phyloP scores from a whole-genome alignment of 2,888 invertebrate species.

The Polyommatus iphigenia region DNA sequence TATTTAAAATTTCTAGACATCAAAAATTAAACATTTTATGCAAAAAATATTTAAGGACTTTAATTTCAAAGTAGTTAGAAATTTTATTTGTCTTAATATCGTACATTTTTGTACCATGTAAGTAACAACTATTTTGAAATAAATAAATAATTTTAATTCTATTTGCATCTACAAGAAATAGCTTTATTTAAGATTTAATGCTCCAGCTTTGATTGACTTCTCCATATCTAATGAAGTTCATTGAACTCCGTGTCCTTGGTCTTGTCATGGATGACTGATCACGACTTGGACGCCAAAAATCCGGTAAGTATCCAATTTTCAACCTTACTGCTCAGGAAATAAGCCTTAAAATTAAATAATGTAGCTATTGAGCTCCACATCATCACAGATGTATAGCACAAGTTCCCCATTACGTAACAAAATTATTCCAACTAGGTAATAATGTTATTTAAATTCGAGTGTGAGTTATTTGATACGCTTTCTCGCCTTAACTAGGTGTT shows the following conservation, averaged over 20 bases:
- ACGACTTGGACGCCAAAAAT: background rate
- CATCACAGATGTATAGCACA: background rate
- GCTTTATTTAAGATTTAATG: background rate
- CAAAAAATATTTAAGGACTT: no score
- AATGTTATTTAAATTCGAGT: background rate
- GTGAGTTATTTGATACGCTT: conserved; percentile 20
- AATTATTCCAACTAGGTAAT: background rate
- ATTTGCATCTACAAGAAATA: background rate
- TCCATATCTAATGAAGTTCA: background rate
- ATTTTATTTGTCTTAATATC: no score
- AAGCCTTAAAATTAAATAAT: background rate
- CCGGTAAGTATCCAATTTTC: background rate
- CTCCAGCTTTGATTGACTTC: background rate
- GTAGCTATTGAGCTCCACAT: no score
- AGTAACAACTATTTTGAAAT: background rate
- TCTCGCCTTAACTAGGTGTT: background rate
- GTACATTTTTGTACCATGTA: background rate
- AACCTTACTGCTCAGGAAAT: background rate
- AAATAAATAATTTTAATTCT: no score
- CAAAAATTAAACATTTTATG: no score
- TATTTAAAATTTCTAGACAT: no score
- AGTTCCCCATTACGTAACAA: conserved; percentile 2
- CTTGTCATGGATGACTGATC: conserved; percentile 17
- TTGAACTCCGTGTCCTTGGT: conserved; percentile 2
- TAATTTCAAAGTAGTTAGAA: no score